A percentile compares a stretch with the other conserved stretches of the same genome.
phyloP scores from a whole-genome alignment of 2,113 vertebrate species.

The Nesospiza acunhae region DNA sequence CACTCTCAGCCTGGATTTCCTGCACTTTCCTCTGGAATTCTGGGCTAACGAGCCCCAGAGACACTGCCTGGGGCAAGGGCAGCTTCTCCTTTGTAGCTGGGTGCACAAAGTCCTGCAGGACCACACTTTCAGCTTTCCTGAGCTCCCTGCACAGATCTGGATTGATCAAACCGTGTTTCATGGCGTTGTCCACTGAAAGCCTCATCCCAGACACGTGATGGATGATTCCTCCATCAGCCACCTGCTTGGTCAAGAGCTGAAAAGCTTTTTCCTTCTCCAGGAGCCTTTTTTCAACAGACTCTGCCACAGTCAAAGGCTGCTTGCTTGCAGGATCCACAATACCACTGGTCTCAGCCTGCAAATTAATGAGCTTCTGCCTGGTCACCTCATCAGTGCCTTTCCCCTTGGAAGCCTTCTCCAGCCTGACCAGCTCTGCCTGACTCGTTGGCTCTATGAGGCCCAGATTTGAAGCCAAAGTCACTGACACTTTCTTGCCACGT shows the following conservation, averaged over 20 bases:
- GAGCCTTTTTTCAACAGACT: conserved; percentile 80
- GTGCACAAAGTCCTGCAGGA: conserved; percentile 62
- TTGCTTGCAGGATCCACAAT: conserved; percentile 84
- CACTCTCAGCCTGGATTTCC: conserved; percentile 68
- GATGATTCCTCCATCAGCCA: conserved; percentile 89
- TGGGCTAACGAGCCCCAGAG: conserved; percentile 16
- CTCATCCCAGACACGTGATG: conserved; percentile 88
- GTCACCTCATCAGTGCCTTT: conserved; percentile 73
- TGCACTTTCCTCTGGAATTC: conserved; percentile 71
- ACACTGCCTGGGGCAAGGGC: conserved; percentile 72
- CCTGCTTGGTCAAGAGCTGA: conserved; percentile 81
- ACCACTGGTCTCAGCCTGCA: conserved; percentile 90
- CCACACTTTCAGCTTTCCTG: conserved; percentile 78
- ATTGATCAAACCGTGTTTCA: conserved; percentile 79
- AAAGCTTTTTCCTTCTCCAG: conserved; percentile 77
- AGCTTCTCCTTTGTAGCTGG: conserved; percentile 71
- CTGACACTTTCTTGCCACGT: conserved; percentile 87
- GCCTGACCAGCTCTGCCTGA: conserved; percentile 76
- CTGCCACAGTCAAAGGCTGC: conserved; percentile 73
- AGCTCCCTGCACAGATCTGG: conserved; percentile 76
- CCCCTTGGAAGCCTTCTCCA: conserved; percentile 90
- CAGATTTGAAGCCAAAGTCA: conserved; percentile 89
- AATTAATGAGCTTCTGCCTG: conserved; percentile 75
- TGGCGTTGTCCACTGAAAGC: conserved; percentile 81
- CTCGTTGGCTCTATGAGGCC: conserved; percentile 80